These are phyloP conservation scores for Ameiurus melas DNA, from an alignment of 2,113 vertebrate genomes.

Conservation along the genomic window DNA sequence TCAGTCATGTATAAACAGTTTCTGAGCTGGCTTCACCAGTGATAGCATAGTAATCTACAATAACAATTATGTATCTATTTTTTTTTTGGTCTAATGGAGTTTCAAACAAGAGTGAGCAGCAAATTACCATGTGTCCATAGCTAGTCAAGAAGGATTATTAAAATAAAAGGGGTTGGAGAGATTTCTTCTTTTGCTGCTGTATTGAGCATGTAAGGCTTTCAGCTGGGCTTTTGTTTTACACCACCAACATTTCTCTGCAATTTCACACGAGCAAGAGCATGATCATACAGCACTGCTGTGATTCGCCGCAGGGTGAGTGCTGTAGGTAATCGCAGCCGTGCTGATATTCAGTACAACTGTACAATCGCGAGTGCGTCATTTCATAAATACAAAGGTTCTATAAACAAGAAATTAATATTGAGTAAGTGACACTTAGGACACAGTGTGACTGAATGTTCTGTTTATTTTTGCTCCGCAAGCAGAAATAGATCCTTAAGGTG, in stretches of 20 bases:
- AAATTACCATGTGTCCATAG: slow-evolving; percentile 46
- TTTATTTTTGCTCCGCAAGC: not conserved
- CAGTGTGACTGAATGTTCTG: not conserved
- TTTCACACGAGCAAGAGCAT: not conserved
- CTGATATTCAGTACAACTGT: not conserved
- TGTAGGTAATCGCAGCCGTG: not conserved
- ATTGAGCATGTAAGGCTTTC: slow-evolving; percentile 12
- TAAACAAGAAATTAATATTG: not conserved
- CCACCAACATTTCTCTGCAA: not conserved
- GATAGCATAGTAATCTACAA: not conserved
- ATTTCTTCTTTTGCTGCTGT: slow-evolving; percentile 31
- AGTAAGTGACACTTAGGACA: not conserved
- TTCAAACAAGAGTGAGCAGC: slow-evolving; percentile 17
- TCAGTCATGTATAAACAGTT: slow-evolving; percentile 21
- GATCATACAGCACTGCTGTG: not conserved
- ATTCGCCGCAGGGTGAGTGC: not conserved
- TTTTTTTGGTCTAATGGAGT: not conserved
- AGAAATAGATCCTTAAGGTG: not conserved
- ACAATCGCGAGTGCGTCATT: not conserved
- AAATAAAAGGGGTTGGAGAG: slow-evolving; percentile 36
- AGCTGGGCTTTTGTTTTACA: slow-evolving; percentile 1
- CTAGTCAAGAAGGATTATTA: slow-evolving; percentile 42
- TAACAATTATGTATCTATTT: not conserved
- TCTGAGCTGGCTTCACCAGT: not conserved
- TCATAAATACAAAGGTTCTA: not conserved